phyloP scores from a whole-genome alignment of 2,888 invertebrate species.

The Euphydryas editha region DNA sequence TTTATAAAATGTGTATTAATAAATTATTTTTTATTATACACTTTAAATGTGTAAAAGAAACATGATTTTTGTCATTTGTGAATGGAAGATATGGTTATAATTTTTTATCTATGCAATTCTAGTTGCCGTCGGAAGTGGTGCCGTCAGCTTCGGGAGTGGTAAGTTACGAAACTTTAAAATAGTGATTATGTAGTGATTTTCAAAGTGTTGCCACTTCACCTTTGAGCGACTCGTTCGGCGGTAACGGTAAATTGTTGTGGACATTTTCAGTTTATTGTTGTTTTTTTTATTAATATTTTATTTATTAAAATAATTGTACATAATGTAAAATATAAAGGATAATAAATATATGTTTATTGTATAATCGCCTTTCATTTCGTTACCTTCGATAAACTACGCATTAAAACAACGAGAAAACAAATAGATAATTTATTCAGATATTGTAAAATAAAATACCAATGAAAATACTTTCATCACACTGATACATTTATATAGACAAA shows the following conservation, averaged over 20 bases:
- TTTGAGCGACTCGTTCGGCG: slow-evolving; percentile 22
- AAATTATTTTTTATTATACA: not conserved
- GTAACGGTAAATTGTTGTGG: slow-evolving; percentile 37
- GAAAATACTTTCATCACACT: slow-evolving; percentile 68
- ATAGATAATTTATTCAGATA: slow-evolving; percentile 80
- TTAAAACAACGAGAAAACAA: slow-evolving; percentile 65
- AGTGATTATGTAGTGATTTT: slow-evolving; percentile 66
- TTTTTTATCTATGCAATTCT: slow-evolving; percentile 55
- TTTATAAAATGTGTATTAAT: not conserved
- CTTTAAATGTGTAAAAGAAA: not conserved
- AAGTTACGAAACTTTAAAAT: slow-evolving; percentile 69
- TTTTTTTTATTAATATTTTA: slow-evolving; percentile 5
- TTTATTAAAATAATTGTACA: slow-evolving; percentile 39
- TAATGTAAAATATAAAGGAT: slow-evolving; percentile 33
- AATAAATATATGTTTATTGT: slow-evolving; percentile 51
- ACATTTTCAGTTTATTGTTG: slow-evolving; percentile 22
- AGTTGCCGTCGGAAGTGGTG: slow-evolving; percentile 61
- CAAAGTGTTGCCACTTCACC: slow-evolving; percentile 18
- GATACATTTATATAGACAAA: slow-evolving; percentile 76
- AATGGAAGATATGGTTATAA: slow-evolving; percentile 21
- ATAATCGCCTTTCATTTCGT: slow-evolving; percentile 51
- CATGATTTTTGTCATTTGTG: slow-evolving; percentile 7
- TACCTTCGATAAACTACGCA: not conserved
- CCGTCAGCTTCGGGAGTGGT: slow-evolving; percentile 58
- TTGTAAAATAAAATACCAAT: slow-evolving; percentile 79